These are phyloP conservation scores for Podarcis cretensis DNA, from an alignment of 2,113 vertebrate genomes.

Conservation along the genomic window DNA sequence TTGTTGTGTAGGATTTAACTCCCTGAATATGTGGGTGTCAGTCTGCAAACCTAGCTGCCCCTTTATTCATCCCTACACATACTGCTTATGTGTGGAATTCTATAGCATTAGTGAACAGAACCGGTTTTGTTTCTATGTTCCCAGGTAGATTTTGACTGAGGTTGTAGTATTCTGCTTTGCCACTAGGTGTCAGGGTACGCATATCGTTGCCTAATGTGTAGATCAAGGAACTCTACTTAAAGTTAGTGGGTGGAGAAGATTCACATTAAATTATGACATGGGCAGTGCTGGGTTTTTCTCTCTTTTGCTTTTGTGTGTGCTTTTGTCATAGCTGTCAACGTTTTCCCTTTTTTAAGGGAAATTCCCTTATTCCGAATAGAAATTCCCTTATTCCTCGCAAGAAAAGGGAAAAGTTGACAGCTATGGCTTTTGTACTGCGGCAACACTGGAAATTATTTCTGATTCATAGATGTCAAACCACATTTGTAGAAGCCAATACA, in stretches of 20 bases:
- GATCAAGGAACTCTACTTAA: background rate
- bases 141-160: background rate
- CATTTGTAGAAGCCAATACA: background rate
- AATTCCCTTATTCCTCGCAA: too few species aligned
- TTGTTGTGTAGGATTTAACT: background rate
- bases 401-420: too few species aligned
- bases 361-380: too few species aligned
- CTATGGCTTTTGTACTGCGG: background rate
- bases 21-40: background rate
- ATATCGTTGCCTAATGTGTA: background rate
- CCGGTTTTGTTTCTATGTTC: background rate
- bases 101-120: background rate
- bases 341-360: too few species aligned
- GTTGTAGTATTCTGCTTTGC: background rate
- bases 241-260: background rate
- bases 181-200: slow-evolving; percentile 4
- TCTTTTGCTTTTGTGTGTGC: background rate
- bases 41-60: background rate
- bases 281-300: background rate
- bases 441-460: background rate
- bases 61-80: background rate
- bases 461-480: background rate
- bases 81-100: background rate
- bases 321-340: too few species aligned
- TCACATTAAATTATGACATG: background rate